Percentiles rank a stretch among this genome's conserved stretches.
phyloP scores from a whole-genome alignment of 2,113 vertebrate genomes.

The Microtus montanus region DNA sequence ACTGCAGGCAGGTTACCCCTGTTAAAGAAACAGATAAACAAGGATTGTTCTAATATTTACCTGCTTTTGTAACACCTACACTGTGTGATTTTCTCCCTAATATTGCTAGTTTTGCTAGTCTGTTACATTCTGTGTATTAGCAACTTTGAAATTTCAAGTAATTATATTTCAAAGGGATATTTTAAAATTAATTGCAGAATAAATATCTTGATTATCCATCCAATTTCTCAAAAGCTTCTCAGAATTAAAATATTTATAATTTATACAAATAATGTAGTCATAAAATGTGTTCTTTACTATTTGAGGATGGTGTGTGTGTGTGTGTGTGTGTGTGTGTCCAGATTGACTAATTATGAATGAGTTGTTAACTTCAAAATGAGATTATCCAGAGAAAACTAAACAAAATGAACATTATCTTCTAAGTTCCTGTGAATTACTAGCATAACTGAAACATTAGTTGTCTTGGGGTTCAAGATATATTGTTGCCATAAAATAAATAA shows the following conservation, averaged over 20 bases:
- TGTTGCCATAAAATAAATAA: conserved; percentile 16
- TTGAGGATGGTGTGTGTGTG: neutral
- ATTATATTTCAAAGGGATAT: conserved; percentile 39
- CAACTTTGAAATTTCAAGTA: conserved; percentile 3
- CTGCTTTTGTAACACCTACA: neutral
- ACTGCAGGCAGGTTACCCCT: neutral
- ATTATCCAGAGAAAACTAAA: neutral
- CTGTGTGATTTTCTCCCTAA: neutral
- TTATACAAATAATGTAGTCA: neutral
- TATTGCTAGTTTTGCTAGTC: neutral
- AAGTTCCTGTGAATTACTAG: neutral
- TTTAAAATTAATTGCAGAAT: neutral
- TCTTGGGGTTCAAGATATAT: neutral
- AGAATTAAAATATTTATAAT: neutral
- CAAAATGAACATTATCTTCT: neutral
- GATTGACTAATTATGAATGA: neutral
- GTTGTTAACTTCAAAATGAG: neutral
- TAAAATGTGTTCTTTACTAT: neutral
- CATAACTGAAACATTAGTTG: neutral
- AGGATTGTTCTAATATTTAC: neutral
- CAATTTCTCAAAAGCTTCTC: neutral
- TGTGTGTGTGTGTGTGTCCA: neutral
- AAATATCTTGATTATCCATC: neutral
- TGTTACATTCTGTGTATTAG: neutral
- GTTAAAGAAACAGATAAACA: neutral